Conservation (phyloP, 92 coral and sea anemone species). For the Actinostola sp. region DNA sequence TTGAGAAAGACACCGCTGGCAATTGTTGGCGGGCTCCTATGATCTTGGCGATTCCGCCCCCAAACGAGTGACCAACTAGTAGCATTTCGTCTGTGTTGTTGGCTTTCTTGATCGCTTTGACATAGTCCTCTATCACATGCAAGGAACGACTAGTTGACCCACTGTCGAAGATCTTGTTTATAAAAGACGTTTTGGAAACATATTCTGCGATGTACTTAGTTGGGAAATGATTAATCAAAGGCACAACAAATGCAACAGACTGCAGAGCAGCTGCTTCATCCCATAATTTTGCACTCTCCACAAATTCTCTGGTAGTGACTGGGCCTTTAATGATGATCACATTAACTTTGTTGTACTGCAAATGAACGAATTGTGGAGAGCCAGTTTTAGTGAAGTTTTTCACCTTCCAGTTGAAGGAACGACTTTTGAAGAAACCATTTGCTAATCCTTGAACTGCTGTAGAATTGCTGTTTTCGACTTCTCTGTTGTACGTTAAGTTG, state of each 20-base stretch:
- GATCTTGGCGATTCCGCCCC: slow-evolving; percentile 77
- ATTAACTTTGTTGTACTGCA: slow-evolving; percentile 43
- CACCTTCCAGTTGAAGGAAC: slow-evolving; percentile 48
- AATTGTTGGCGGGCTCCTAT: slow-evolving; percentile 60
- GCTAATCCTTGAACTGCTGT: slow-evolving; percentile 18
- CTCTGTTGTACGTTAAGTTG: slow-evolving; percentile 45
- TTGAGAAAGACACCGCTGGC: slow-evolving; percentile 56
- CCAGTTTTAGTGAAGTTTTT: neutral
- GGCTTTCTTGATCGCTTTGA: slow-evolving; percentile 11
- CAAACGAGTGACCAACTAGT: slow-evolving; percentile 70
- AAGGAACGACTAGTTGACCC: slow-evolving; percentile 41
- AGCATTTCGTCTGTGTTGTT: slow-evolving; percentile 19
- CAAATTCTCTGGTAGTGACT: slow-evolving; percentile 46
- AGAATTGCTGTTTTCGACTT: slow-evolving; percentile 6
- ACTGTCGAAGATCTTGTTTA: slow-evolving; percentile 51
- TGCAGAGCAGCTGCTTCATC: slow-evolving; percentile 64
- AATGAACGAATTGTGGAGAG: slow-evolving; percentile 59
- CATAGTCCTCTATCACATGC: slow-evolving; percentile 44
- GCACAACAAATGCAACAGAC: slow-evolving; percentile 50
- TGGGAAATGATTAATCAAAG: slow-evolving; percentile 50
- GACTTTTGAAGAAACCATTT: slow-evolving; percentile 44
- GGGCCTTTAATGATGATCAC: slow-evolving; percentile 65
- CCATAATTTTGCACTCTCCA: slow-evolving; percentile 60
- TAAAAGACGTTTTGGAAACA: slow-evolving; percentile 44
- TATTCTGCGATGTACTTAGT: slow-evolving; percentile 41